Percentiles rank a stretch among this genome's conserved stretches.
phyloP scores from a whole-genome alignment of 2,797 vertebrate genomes.

The Acipenser oxyrinchus region DNA sequence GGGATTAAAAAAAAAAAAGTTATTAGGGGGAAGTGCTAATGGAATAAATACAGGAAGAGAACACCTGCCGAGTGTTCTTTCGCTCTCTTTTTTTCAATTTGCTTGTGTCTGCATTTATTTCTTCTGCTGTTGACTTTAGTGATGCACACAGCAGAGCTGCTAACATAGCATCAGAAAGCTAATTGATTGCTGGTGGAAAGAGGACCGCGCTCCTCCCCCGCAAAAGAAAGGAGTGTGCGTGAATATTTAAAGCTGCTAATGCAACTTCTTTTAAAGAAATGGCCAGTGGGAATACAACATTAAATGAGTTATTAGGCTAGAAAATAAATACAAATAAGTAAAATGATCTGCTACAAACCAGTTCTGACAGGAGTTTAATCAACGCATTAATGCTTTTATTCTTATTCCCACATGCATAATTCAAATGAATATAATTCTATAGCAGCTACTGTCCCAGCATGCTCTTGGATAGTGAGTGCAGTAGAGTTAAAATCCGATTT shows the following conservation, averaged over 20 bases:
- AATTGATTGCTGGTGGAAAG: not conserved
- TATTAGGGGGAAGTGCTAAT: slow-evolving; percentile 12
- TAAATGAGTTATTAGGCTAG: slow-evolving; percentile 34
- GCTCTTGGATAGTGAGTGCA: slow-evolving; percentile 2
- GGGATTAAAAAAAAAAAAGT: slow-evolving; percentile 3
- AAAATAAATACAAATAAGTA: slow-evolving; percentile 35
- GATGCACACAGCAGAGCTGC: not conserved
- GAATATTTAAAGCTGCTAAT: slow-evolving; percentile 36
- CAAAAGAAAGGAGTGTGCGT: not conserved
- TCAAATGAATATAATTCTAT: slow-evolving; percentile 1
- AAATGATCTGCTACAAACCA: slow-evolving; percentile 38
- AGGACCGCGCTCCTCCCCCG: not conserved
- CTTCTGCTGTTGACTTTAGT: not conserved
- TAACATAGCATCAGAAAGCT: not conserved
- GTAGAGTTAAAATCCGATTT: not conserved
- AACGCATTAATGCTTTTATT: slow-evolving; percentile 32
- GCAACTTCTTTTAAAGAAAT: slow-evolving; percentile 19
- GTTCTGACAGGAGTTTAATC: slow-evolving; percentile 40
- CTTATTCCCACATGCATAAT: slow-evolving; percentile 34
- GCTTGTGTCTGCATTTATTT: not conserved
- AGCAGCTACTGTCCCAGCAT: not conserved
- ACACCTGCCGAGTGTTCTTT: not conserved
- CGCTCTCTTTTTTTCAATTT: not conserved
- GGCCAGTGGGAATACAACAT: slow-evolving; percentile 12
- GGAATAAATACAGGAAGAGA: not conserved